A percentile compares a stretch with the other conserved stretches of the same genome.
Conservation (phyloP, 2,888 invertebrate genomes). For the Lutraria lutraria region DNA sequence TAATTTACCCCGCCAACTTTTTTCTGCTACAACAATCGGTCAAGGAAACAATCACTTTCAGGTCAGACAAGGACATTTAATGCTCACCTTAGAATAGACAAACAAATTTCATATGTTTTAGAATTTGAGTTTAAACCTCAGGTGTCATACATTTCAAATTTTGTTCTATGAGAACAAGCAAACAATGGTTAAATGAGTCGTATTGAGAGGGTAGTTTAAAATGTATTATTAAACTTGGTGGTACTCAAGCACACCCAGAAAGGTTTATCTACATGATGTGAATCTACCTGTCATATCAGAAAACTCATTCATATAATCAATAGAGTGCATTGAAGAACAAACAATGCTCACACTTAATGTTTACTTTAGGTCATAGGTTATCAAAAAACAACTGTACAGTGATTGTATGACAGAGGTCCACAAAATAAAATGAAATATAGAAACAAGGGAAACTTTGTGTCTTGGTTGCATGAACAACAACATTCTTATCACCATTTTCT, state of each 20-base stretch:
- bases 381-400: conserved; percentile 5
- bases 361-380: conserved; percentile 17
- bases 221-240: background rate
- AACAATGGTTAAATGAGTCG: background rate
- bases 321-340: background rate
- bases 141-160: no score
- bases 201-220: background rate
- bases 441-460: conserved; percentile 5
- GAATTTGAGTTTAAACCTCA: no score
- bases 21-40: no score
- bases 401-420: background rate
- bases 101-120: no score
- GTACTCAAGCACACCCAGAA: background rate
- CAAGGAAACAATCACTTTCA: no score
- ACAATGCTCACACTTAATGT: conserved; percentile 10
- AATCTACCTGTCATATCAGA: conserved; percentile 1
- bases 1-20: no score
- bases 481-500: background rate
- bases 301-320: background rate
- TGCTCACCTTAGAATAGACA: no score
- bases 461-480: conserved; percentile 2
- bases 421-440: background rate
- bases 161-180: no score
- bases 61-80: no score
- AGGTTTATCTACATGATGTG: background rate